Conservation (phyloP, 2,888 invertebrate species). For the Rhagonycha lutea region DNA sequence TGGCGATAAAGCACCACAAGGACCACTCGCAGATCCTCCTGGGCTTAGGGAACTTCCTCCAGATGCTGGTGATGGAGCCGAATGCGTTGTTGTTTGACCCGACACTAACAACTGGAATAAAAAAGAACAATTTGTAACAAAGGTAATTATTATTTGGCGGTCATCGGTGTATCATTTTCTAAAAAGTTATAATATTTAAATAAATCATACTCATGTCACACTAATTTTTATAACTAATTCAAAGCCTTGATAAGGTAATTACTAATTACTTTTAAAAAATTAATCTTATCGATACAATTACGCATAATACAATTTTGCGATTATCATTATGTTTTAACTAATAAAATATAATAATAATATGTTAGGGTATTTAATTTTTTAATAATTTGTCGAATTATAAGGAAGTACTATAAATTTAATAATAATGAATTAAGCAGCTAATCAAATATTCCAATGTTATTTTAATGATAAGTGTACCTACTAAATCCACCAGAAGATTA, state of each 20-base stretch:
- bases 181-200: neutral
- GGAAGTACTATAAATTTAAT: neutral
- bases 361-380: neutral
- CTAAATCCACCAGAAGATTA: neutral
- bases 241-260: neutral
- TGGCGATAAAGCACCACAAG: conserved; percentile 59
- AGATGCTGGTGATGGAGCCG: conserved; percentile 78
- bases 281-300: neutral
- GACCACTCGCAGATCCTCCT: conserved; percentile 60
- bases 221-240: neutral
- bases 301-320: neutral
- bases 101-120: conserved; percentile 72
- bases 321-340: neutral
- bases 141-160: neutral
- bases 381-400: neutral
- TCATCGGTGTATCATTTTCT: neutral
- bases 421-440: neutral
- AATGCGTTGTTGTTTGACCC: conserved; percentile 74
- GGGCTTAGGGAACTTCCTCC: conserved; percentile 77
- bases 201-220: neutral
- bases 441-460: neutral
- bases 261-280: neutral
- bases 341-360: neutral
- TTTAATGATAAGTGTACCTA: neutral
- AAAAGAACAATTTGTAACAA: neutral